A percentile compares a stretch with the other conserved stretches of the same genome.
phyloP scores from a whole-genome alignment of 2,888 invertebrate genomes.

The Odontothrips loti region DNA sequence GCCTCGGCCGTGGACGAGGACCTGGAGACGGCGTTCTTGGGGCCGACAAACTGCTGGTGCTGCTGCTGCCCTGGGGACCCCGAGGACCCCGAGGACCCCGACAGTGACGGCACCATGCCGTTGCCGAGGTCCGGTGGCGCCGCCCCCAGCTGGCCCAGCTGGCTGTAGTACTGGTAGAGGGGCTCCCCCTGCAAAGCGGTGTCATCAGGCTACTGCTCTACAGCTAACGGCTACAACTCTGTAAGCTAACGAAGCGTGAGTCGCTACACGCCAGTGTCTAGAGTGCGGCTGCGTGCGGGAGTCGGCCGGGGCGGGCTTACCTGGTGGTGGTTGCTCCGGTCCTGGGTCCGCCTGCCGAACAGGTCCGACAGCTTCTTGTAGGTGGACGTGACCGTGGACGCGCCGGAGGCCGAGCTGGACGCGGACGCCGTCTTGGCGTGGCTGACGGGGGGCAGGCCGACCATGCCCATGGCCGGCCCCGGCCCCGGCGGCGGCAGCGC shows the following conservation, averaged over 20 bases:
- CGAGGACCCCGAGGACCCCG: conserved; percentile 36
- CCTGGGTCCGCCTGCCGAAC: conserved; percentile 50
- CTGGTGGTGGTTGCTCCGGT: conserved; percentile 42
- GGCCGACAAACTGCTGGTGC: conserved; percentile 40
- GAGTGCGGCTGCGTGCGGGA: neutral
- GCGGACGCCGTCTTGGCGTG: conserved; percentile 58
- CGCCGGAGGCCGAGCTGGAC: conserved; percentile 55
- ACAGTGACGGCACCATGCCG: conserved; percentile 49
- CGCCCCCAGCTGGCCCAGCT: conserved; percentile 44
- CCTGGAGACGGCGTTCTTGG: conserved; percentile 47
- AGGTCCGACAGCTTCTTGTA: conserved; percentile 62
- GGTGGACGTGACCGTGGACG: conserved; percentile 58
- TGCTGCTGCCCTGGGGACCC: conserved; percentile 24
- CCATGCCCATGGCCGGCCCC: neutral
- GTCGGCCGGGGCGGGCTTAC: neutral
- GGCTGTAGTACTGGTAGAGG: conserved; percentile 23
- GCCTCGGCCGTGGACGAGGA: conserved; percentile 55
- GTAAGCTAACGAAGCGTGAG: neutral
- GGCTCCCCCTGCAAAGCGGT: conserved; percentile 27
- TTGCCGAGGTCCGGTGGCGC: conserved; percentile 56
- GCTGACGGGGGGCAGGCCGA: conserved; percentile 32
- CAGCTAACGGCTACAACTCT: neutral
- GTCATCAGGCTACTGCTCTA: neutral
- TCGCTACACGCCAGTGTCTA: no score
- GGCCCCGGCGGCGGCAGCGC: conserved; percentile 14